These are phyloP conservation scores for Pyrocoelia pectoralis DNA, from an alignment of 2,888 invertebrate genomes.

Conservation along the genomic window DNA sequence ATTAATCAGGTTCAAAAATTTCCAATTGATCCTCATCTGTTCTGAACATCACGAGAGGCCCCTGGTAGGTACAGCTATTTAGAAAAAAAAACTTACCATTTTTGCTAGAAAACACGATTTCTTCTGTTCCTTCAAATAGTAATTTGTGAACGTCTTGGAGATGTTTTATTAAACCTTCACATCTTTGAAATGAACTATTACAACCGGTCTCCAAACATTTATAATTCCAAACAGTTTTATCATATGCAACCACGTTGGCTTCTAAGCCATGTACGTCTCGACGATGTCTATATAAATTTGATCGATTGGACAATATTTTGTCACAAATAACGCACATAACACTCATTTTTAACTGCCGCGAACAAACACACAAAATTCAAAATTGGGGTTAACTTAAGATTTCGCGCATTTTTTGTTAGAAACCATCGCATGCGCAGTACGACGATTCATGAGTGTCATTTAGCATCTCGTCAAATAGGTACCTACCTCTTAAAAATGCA, in stretches of 20 bases:
- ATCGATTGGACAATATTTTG: background rate
- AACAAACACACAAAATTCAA: background rate
- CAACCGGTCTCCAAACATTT: background rate
- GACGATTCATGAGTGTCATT: too few species aligned
- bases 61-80: too few species aligned
- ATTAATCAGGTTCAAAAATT: too few species aligned
- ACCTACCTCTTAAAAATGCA: too few species aligned
- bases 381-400: background rate
- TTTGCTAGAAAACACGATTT: conserved; percentile 2
- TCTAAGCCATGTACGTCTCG: background rate
- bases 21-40: too few species aligned
- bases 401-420: conserved; percentile 1
- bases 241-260: background rate
- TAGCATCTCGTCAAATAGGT: too few species aligned
- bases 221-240: conserved; percentile 4
- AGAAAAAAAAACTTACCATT: too few species aligned
- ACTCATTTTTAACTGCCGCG: conserved; percentile 4
- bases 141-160: conserved; percentile 3
- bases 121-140: conserved; percentile 1
- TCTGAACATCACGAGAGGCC: too few species aligned
- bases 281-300: conserved; percentile 1
- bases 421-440: background rate
- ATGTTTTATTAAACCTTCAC: conserved; percentile 3
- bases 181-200: background rate
- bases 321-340: conserved; percentile 1